Percentiles rank a stretch among this genome's conserved stretches.
phyloP scores from a whole-genome alignment of 1,140 invertebrate species.

The Drosophila yakuba region DNA sequence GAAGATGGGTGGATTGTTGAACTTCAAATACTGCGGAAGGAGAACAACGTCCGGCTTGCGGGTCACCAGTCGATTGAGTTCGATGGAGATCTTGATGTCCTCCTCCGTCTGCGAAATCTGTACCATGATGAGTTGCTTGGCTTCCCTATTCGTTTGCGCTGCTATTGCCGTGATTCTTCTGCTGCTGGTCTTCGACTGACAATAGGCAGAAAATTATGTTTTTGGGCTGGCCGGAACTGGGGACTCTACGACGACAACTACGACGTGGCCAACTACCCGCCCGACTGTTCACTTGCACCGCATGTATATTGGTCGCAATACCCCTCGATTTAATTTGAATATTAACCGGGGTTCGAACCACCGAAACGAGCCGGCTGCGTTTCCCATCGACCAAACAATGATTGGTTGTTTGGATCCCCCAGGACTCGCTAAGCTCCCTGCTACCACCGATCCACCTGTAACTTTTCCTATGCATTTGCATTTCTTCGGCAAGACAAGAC shows the following conservation, averaged over 20 bases:
- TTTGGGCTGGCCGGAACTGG: conserved; percentile 5
- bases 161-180: conserved; percentile 26
- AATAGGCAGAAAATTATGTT: conserved; percentile 32
- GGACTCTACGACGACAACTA: conserved; percentile 22
- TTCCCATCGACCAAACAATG: conserved; percentile 75
- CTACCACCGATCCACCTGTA: conserved; percentile 42
- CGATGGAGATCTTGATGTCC: conserved; percentile 82
- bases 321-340: conserved; percentile 72
- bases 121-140: conserved; percentile 68
- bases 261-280: conserved; percentile 46
- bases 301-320: conserved; percentile 33
- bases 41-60: conserved; percentile 80
- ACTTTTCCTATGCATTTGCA: conserved; percentile 54
- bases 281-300: conserved; percentile 56
- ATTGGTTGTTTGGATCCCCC: conserved; percentile 61
- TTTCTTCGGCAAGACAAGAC: conserved; percentile 50
- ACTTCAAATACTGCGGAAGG: conserved; percentile 75
- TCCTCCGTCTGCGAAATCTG: conserved; percentile 82
- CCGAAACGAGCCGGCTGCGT: conserved; percentile 41
- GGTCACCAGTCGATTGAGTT: conserved; percentile 76
- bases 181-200: conserved; percentile 27
- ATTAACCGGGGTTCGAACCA: conserved; percentile 64
- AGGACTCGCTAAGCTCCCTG: conserved; percentile 18
- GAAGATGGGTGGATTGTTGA: conserved; percentile 83
- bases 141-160: conserved; percentile 1